Conservation (phyloP, 2,113 vertebrate genomes). For the Piliocolobus tephrosceles region DNA sequence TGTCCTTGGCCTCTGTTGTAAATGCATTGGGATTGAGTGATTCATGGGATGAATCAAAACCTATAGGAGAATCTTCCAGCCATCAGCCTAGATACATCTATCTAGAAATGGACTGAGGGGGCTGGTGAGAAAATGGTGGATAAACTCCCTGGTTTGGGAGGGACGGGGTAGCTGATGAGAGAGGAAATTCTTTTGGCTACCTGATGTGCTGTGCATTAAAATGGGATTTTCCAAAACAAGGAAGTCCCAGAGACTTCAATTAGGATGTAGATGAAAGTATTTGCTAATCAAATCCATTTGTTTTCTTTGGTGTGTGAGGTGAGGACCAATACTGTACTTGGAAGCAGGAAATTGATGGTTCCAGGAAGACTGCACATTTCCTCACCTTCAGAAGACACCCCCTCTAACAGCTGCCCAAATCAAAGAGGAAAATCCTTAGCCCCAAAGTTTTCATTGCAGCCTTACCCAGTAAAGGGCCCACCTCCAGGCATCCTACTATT, state of each 20-base stretch:
- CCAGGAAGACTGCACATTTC: constrained; percentile 45
- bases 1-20: neutral
- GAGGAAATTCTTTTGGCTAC: constrained; percentile 52
- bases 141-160: neutral
- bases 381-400: constrained; percentile 32
- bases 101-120: neutral
- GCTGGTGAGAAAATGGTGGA: neutral
- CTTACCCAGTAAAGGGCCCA: neutral
- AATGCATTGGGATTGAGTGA: neutral
- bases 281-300: constrained; percentile 77
- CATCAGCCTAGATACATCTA: fast-evolving
- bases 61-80: neutral
- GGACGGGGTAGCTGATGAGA: neutral
- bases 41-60: neutral
- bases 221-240: constrained; percentile 72
- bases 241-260: constrained; percentile 76
- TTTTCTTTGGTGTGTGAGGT: constrained; percentile 42
- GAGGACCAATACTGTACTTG: constrained; percentile 53
- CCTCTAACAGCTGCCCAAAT: neutral
- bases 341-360: constrained; percentile 56
- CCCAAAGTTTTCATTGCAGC: neutral
- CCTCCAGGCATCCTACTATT: neutral
- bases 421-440: neutral
- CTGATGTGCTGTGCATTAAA: constrained; percentile 68
- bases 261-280: constrained; percentile 73